Evolutionary conservation across 2,797 vertebrate genomes (phyloP).

Genomic region (Etheostoma nigrum): DNA sequence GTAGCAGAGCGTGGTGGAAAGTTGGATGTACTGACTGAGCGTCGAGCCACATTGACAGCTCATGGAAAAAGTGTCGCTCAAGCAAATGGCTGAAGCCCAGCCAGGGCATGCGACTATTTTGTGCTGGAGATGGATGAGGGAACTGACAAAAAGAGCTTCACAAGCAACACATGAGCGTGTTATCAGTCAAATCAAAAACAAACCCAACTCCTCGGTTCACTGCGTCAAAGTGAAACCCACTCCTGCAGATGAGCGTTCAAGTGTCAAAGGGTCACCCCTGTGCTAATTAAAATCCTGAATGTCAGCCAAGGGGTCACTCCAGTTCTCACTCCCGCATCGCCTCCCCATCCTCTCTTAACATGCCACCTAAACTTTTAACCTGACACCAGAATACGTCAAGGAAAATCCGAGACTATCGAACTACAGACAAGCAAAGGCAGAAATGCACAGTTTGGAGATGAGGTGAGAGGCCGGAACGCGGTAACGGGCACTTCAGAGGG

Average conservation of each 20-base stretch:
- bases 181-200: slow-evolving; percentile 55
- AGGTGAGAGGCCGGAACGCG: slow-evolving; percentile 1
- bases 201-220: slow-evolving; percentile 11
- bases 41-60: slow-evolving; percentile 45
- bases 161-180: slow-evolving; percentile 43
- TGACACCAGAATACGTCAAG: slow-evolving; percentile 21
- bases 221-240: slow-evolving; percentile 55
- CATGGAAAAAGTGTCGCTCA: slow-evolving; percentile 66
- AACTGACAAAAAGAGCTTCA: slow-evolving; percentile 40
- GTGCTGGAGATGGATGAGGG: slow-evolving; percentile 41
- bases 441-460: slow-evolving; percentile 35
- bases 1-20: slow-evolving; percentile 52
- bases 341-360: slow-evolving; percentile 6
- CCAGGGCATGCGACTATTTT: slow-evolving; percentile 32
- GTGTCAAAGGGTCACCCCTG: slow-evolving; percentile 43
- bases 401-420: slow-evolving; percentile 45
- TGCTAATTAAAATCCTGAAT: slow-evolving; percentile 63
- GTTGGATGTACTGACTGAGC: slow-evolving; percentile 43
- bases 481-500: slow-evolving; percentile 47
- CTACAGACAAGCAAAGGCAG: neutral
- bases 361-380: slow-evolving; percentile 2
- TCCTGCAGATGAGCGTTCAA: slow-evolving; percentile 35
- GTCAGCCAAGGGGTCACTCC: slow-evolving; percentile 64
- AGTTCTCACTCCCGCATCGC: neutral
- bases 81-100: slow-evolving; percentile 40